Evolutionary conservation across 2,113 vertebrate species (phyloP).

Genomic region (Gorilla gorilla): DNA sequence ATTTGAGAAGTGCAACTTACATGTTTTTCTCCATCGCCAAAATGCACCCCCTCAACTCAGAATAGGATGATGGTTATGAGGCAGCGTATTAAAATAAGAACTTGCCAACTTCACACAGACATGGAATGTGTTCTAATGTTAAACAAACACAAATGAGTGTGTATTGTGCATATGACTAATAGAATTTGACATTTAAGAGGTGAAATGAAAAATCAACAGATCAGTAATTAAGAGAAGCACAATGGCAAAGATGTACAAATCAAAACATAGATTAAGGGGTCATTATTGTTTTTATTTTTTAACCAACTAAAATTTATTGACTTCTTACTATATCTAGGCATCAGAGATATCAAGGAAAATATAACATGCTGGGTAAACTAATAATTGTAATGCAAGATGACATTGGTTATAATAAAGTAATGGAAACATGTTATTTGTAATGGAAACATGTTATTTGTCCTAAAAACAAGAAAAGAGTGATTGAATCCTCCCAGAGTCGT

Average conservation of each 20-base stretch:
- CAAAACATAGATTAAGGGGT: background rate
- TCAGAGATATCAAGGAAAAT: background rate
- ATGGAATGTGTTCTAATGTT: background rate
- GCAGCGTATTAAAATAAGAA: background rate
- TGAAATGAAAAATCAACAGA: constrained; percentile 15
- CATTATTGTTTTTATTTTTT: background rate
- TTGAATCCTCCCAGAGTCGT: background rate
- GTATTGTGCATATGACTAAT: background rate
- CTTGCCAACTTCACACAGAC: background rate
- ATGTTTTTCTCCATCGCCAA: constrained; percentile 3
- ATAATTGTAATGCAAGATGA: background rate
- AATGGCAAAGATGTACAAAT: background rate
- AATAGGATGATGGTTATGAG: constrained; percentile 3
- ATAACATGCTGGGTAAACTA: background rate
- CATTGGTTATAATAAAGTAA: background rate
- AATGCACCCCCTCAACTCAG: constrained; percentile 1
- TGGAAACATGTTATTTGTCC: background rate
- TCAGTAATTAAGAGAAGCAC: background rate
- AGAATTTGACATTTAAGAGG: constrained; percentile 19
- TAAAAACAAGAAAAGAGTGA: background rate
- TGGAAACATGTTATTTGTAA: background rate
- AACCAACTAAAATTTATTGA: background rate
- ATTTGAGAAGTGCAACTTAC: constrained; percentile 37
- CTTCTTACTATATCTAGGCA: background rate
- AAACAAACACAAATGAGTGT: background rate